Conservation (phyloP, 1,140 invertebrate species). For the silkworm (Bombyx mori) region DNA sequence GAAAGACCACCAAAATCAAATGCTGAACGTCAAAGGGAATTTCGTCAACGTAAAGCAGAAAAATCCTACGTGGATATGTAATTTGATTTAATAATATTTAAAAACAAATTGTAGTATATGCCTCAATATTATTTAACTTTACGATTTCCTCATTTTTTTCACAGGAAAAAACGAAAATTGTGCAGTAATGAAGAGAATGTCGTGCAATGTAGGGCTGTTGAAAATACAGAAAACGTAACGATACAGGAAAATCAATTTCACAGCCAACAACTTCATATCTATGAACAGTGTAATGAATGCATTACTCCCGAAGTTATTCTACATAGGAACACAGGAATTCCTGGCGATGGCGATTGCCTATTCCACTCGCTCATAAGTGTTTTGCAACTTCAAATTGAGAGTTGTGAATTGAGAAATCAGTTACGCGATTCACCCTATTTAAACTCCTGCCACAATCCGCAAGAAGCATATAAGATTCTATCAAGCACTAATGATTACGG, state of each 20-base stretch:
- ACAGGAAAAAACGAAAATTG: constrained; percentile 21
- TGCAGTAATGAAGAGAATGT: constrained; percentile 21
- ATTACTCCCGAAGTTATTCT: constrained; percentile 23
- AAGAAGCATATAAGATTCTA: constrained; percentile 22
- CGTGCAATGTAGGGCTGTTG: constrained; percentile 18
- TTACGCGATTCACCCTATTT: constrained; percentile 24
- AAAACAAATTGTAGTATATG: constrained; percentile 19
- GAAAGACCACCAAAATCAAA: constrained; percentile 6
- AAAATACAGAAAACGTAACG: constrained; percentile 22
- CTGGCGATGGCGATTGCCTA: constrained; percentile 23
- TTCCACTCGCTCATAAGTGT: constrained; percentile 24
- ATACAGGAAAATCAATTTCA: constrained; percentile 19
- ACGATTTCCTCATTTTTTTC: constrained; percentile 17
- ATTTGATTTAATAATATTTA: constrained; percentile 26
- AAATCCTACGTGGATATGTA: constrained; percentile 16
- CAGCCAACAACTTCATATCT: constrained; percentile 26
- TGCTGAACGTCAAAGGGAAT: too few relatives aligned
- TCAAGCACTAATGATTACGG: constrained; percentile 18
- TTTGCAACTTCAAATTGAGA: constrained; percentile 24
- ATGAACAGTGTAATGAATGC: constrained; percentile 25
- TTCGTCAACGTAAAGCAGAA: too few relatives aligned
- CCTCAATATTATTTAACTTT: constrained; percentile 23
- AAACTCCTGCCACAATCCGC: constrained; percentile 26
- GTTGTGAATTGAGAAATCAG: constrained; percentile 20
- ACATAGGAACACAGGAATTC: constrained; percentile 21